A percentile compares a stretch with the other conserved stretches of the same genome.
Conservation (phyloP, 92 coral and sea anemone genomes). For the Umimayanthus chanpuru region DNA sequence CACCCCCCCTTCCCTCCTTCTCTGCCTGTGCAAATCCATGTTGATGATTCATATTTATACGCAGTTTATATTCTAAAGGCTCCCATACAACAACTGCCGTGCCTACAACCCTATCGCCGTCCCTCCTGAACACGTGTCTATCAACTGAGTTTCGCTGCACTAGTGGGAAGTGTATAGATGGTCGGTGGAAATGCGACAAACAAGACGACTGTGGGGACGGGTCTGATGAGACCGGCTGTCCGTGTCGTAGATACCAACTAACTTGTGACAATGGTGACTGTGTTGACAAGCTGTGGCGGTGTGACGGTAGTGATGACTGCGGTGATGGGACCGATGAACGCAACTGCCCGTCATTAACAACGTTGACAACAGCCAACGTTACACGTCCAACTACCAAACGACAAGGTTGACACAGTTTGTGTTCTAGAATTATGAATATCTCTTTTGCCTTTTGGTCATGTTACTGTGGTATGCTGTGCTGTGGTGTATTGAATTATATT, state of each 20-base stretch:
- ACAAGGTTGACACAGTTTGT: constrained; percentile 11
- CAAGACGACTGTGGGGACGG: constrained; percentile 84
- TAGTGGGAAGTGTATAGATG: constrained; percentile 70
- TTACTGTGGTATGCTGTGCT: not conserved
- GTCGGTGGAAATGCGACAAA: constrained; percentile 67
- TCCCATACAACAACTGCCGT: constrained; percentile 29
- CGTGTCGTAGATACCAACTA: constrained; percentile 66
- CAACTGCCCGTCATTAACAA: constrained; percentile 56
- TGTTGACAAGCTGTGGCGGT: constrained; percentile 59
- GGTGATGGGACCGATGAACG: constrained; percentile 84
- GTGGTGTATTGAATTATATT: not conserved
- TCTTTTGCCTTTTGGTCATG: not conserved
- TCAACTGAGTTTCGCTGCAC: constrained; percentile 74
- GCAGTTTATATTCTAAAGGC: not conserved
- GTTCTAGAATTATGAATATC: not conserved
- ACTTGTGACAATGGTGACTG: constrained; percentile 84
- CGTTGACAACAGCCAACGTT: not conserved
- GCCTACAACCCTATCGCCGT: constrained; percentile 46
- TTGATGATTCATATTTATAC: not conserved
- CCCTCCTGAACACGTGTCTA: constrained; percentile 27
- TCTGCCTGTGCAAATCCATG: not conserved
- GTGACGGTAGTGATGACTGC: constrained; percentile 90
- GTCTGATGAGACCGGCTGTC: constrained; percentile 87
- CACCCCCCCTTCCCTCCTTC: not conserved
- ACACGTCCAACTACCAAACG: constrained; percentile 2